Evolutionary conservation across 2,113 vertebrate genomes (phyloP), one percentile per base, ranked within the genome.

Genomic region (Pristiophorus japonicus): DNA sequence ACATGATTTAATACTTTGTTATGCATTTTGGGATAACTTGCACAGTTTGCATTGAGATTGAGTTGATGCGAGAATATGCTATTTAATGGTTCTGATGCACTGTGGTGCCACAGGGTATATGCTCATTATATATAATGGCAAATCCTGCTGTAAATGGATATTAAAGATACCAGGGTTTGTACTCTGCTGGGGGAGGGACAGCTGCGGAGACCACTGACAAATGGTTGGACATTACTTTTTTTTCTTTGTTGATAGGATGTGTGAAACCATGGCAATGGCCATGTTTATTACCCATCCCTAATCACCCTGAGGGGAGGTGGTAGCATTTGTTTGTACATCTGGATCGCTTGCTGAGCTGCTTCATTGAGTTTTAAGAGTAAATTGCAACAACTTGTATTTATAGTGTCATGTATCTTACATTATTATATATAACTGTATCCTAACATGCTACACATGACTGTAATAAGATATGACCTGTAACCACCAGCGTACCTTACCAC

Each of bases 11-110:
- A 55, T 55, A 11, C 24, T 51, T 55, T 30, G 22, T 34, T 51
- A 30, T 7, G 85, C 24, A 55, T 88, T 27, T 47, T 24, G 18
- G 27, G 27, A 88, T 12, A 51, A 88, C 85, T 88, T 88, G 85
- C 85, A 88, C 47, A 47, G 47, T 88, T 88, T 88, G 85, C 47
- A 51, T 24, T 88, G 47, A 88, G 85, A 88, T 51, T 47, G 85
- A 88, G 85, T 55, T 88, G 85, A 55, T 88, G 47, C 42, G 30
- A 12, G 47, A 88, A 88, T 27, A 55, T 88, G 27, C 47, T 55
- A 27, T 55, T 88, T 88, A 88, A 55, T 88, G 47, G 47, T 88
- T 47, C 55, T 55, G 85, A 55, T 22, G 1, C 85, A 11, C 11
- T 88, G 85, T 27, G 47, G 85, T 55, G 85, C 85, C 30, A 47